Conservation (phyloP, 2,888 invertebrate genomes). For the Stenchaetothrips biformis region DNA sequence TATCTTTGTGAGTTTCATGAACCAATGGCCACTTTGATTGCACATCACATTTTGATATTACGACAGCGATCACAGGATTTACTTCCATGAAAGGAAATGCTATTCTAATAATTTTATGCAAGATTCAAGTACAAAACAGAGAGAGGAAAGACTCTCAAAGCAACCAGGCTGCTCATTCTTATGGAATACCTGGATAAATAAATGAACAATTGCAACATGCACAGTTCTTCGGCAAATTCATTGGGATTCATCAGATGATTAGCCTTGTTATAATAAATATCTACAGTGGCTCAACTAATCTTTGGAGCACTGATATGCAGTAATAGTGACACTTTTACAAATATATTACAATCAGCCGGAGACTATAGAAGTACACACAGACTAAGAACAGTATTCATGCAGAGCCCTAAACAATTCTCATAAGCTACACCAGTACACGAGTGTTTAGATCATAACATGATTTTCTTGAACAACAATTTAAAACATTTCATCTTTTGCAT, state of each 20-base stretch:
- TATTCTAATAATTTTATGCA: neutral
- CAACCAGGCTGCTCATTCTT: neutral
- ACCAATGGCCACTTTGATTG: conserved; percentile 21
- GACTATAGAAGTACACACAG: too few relatives aligned
- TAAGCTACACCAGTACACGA: too few relatives aligned
- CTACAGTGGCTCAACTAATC: neutral
- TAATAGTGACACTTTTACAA: neutral
- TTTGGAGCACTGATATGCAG: neutral
- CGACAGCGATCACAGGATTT: conserved; percentile 13
- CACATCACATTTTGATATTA: conserved; percentile 25
- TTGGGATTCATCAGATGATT: neutral
- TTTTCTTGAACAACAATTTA: neutral
- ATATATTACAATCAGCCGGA: too few relatives aligned
- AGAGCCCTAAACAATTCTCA: too few relatives aligned
- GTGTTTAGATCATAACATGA: neutral
- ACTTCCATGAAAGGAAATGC: neutral
- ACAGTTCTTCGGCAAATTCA: neutral
- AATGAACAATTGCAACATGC: neutral
- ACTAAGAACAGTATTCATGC: too few relatives aligned
- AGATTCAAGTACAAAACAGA: neutral
- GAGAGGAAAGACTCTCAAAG: neutral
- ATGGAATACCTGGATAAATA: neutral
- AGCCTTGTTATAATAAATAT: neutral
- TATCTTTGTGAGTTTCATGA: neutral
- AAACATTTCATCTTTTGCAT: neutral